Evolutionary conservation across 1,140 invertebrate genomes (phyloP).

Genomic region (Cataglyphis hispanica): DNA sequence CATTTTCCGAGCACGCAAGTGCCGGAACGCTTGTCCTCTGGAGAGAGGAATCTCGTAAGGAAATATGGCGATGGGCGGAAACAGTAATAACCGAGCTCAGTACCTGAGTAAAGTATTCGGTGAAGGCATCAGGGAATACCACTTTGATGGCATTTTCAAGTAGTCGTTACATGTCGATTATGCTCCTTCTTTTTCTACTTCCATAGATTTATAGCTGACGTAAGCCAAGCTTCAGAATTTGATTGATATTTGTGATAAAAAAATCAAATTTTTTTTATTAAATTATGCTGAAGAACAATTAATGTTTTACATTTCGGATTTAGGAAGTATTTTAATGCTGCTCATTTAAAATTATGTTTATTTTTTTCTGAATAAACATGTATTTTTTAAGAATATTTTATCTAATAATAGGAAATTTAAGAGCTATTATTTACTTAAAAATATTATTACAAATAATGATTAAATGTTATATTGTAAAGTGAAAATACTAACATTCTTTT

Average conservation of each 20-base stretch:
- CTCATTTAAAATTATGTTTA: neutral
- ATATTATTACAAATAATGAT: neutral
- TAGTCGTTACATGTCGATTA: slow-evolving; percentile 15
- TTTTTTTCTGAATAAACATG: neutral
- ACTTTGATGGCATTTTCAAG: slow-evolving; percentile 24
- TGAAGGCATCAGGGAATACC: neutral
- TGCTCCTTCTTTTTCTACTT: slow-evolving; percentile 11
- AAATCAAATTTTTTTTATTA: neutral
- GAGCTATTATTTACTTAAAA: neutral
- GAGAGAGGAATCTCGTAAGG: slow-evolving; percentile 45
- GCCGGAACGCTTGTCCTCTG: slow-evolving; percentile 26
- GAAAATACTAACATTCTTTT: slow-evolving; percentile 1
- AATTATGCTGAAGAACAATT: neutral
- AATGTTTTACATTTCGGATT: neutral
- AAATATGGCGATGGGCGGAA: slow-evolving; percentile 57
- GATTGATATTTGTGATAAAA: neutral
- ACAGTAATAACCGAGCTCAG: slow-evolving; percentile 48
- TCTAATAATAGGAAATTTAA: neutral
- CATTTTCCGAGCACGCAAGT: slow-evolving; percentile 51
- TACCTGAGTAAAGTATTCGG: slow-evolving; percentile 35
- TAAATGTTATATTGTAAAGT: neutral
- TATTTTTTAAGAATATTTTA: neutral
- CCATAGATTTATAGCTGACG: neutral
- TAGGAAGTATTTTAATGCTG: neutral
- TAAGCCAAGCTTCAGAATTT: neutral